Evolutionary conservation across 2,888 invertebrate genomes (phyloP), one percentile per base, ranked within the genome.

Genomic region (Hoplodrina ambigua): DNA sequence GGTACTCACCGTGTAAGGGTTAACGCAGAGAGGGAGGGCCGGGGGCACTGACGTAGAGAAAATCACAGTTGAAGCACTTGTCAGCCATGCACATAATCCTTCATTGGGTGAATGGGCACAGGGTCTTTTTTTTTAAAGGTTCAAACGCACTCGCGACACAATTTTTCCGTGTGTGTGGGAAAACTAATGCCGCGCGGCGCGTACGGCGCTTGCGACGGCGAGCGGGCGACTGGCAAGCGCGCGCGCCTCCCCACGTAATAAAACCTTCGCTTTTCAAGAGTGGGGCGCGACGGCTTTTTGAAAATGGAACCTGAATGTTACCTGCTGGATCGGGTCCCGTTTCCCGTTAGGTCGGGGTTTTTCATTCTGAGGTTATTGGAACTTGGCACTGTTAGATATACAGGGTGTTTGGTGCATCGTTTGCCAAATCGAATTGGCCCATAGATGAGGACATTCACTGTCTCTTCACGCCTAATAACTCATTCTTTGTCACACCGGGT

Each of bases 81-180:
- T 87, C 88, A 90, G 94, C 93, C 94, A 93, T 94, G 88, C 95
- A 95, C 95, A 93, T 91, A 93, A 94, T 94, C 94, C 94, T 93
- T 94, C 87, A 91, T 92, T 84, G 75, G 83, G 81, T 75, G 66
- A 84, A 84, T 83, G 81, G 80, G 75, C 85, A 85, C 84, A 80
- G 77, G 79, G 83, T 78, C 74, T 75, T 71, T 80, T 73, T 75
- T 73, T 72, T 57, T 41, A 41, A 82, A 75, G 75, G 83, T 81
- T 81, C 81, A 63, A 68, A 79, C 79, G 87, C 90, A 92, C 90
- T 90, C 94, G 93, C 94, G 94, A 93, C 94, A 94, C 94, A 92
- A 94, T 94, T 95, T 95, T 95, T 94, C 94, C 93, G 89, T 86
- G 76, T 80, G 71, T 74, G 82, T 87, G 78, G 89, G 89, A 93